phyloP scores from a whole-genome alignment of 2,113 vertebrate genomes.

The Equus przewalskii region DNA sequence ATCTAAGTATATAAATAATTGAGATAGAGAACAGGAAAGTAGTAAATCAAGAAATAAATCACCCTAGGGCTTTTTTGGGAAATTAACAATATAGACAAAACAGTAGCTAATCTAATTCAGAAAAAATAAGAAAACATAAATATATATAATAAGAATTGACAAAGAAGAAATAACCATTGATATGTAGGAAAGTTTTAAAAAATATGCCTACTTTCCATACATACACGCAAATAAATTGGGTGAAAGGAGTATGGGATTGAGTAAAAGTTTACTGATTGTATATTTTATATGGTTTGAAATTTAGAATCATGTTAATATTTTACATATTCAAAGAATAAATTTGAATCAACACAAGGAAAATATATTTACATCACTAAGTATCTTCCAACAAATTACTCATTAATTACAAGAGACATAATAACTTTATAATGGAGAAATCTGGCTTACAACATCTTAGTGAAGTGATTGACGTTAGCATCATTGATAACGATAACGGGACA shows the following conservation, averaged over 20 bases:
- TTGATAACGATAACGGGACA: background rate
- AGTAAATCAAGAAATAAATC: background rate
- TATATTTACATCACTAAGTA: background rate
- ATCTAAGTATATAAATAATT: background rate
- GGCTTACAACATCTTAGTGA: background rate
- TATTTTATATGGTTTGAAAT: background rate
- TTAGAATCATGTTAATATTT: background rate
- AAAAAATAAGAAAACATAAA: background rate
- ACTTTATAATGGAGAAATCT: background rate
- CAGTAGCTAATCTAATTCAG: background rate
- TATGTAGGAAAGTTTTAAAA: background rate
- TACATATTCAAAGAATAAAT: conserved; percentile 41
- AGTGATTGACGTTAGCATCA: background rate
- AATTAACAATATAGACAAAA: background rate
- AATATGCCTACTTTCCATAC: background rate
- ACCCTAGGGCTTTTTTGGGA: background rate
- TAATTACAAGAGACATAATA: background rate
- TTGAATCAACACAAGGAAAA: background rate
- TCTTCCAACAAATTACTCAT: background rate
- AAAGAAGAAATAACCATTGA: background rate
- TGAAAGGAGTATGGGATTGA: background rate
- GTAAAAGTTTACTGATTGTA: background rate
- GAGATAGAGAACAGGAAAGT: background rate
- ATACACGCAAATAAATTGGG: background rate
- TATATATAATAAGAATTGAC: background rate